Conservation (phyloP, 2,888 invertebrate species). For the Cheilosia impressa region DNA sequence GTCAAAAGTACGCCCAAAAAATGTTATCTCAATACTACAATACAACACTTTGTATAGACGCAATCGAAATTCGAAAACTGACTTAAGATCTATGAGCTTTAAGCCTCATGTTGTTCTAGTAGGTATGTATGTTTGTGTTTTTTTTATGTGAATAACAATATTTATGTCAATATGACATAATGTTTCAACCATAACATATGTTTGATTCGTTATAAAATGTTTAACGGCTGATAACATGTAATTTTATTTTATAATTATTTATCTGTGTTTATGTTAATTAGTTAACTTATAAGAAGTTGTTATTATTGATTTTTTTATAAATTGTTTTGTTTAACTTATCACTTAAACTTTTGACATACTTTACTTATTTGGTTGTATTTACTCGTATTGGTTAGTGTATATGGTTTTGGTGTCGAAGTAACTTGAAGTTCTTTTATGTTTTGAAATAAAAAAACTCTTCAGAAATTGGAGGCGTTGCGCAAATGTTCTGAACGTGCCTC, state of each 20-base stretch:
- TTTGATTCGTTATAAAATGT: slow-evolving; percentile 75
- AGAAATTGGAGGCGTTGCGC: no score
- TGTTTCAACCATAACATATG: slow-evolving; percentile 74
- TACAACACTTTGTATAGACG: slow-evolving; percentile 74
- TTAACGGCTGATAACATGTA: slow-evolving; percentile 74
- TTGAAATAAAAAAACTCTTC: background rate
- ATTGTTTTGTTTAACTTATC: slow-evolving; percentile 49
- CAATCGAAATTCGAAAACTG: slow-evolving; percentile 73
- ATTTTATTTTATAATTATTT: slow-evolving; percentile 45
- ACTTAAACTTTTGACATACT: slow-evolving; percentile 59
- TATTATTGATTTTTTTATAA: slow-evolving; percentile 21
- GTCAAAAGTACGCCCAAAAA: slow-evolving; percentile 74
- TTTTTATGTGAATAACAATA: slow-evolving; percentile 68
- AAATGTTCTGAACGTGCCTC: no score
- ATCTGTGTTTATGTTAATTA: slow-evolving; percentile 54
- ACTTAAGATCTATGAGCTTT: slow-evolving; percentile 65
- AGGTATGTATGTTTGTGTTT: slow-evolving; percentile 45
- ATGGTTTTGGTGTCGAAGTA: slow-evolving; percentile 31
- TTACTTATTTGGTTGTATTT: slow-evolving; percentile 59
- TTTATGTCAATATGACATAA: slow-evolving; percentile 75
- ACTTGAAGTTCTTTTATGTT: background rate
- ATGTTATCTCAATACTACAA: slow-evolving; percentile 72
- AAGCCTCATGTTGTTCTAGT: slow-evolving; percentile 62
- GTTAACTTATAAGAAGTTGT: slow-evolving; percentile 66
- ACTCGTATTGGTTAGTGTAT: slow-evolving; percentile 48